A percentile compares a stretch with the other conserved stretches of the same genome.
Evolutionary conservation across 2,888 invertebrate genomes (phyloP).

Genomic region (Drosophila testacea): DNA sequence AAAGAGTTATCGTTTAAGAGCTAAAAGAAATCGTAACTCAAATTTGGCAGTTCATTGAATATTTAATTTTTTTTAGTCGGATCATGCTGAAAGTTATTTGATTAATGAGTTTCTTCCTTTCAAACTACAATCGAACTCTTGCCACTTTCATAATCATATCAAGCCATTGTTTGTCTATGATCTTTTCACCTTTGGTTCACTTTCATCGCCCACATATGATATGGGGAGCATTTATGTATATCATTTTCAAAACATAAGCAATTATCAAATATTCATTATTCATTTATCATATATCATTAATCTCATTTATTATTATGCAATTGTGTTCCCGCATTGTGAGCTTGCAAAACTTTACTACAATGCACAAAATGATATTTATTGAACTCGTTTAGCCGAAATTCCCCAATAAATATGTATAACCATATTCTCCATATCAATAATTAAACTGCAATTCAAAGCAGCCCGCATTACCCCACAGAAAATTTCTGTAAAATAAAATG

Average conservation of each 20-base stretch:
- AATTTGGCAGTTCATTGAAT: constrained; percentile 27
- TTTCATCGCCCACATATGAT: constrained; percentile 60
- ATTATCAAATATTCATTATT: constrained; percentile 45
- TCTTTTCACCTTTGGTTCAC: constrained; percentile 48
- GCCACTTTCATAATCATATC: constrained; percentile 29
- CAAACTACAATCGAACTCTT: constrained; percentile 13
- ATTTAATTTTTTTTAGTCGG: constrained; percentile 22
- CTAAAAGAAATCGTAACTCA: constrained; percentile 13
- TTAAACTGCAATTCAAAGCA: constrained; percentile 64
- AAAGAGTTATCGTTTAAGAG: constrained; percentile 30
- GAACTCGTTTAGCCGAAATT: constrained; percentile 18
- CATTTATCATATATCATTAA: constrained; percentile 22
- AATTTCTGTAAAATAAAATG: constrained; percentile 6
- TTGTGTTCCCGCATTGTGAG: constrained; percentile 61
- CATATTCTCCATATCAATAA: constrained; percentile 50
- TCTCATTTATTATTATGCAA: constrained; percentile 56
- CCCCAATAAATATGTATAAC: not conserved
- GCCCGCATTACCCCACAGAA: constrained; percentile 53
- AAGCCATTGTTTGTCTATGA: constrained; percentile 26
- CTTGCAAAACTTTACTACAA: constrained; percentile 52
- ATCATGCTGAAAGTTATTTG: constrained; percentile 47
- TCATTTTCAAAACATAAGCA: constrained; percentile 9
- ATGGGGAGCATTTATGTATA: not conserved
- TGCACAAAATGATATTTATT: constrained; percentile 50
- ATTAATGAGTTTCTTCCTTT: constrained; percentile 54